A percentile compares a stretch with the other conserved stretches of the same genome.
These are phyloP conservation scores for Tamias sibiricus DNA, from an alignment of 2,113 vertebrate genomes.

Conservation along the genomic window DNA sequence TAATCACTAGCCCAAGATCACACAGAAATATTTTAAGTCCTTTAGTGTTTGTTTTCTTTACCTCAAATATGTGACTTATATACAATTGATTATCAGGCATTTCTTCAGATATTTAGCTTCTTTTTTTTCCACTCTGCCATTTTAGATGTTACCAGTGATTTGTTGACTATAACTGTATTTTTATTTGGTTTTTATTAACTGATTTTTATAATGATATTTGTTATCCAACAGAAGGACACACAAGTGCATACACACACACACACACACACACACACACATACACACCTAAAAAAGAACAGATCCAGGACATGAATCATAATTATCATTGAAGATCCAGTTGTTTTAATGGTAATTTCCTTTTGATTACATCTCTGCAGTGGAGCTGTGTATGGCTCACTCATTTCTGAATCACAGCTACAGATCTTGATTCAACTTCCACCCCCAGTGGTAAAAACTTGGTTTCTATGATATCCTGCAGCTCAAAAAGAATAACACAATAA, in stretches of 20 bases:
- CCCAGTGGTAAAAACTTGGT: not conserved
- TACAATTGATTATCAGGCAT: not conserved
- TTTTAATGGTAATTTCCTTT: conserved; percentile 57
- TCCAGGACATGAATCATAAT: accelerated
- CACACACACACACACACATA: not conserved
- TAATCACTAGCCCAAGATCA: not conserved
- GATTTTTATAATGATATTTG: conserved; percentile 10
- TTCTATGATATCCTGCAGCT: conserved; percentile 21
- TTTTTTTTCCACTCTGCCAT: not conserved
- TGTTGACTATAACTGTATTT: not conserved
- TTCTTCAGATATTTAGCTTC: not conserved
- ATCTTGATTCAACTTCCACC: not conserved
- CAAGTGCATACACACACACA: not conserved
- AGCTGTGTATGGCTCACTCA: not conserved
- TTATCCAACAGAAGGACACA: not conserved
- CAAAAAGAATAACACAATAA: not conserved
- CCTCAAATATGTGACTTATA: not conserved
- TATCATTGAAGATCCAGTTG: conserved; percentile 52
- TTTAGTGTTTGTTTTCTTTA: not conserved
- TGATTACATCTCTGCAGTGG: conserved; percentile 28
- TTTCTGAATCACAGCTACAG: accelerated
- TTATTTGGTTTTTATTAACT: not conserved
- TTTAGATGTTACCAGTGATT: not conserved
- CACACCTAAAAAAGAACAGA: not conserved
- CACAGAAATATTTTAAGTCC: not conserved